These are phyloP conservation scores for Helobdella robusta DNA, from an alignment of 2,888 invertebrate genomes.

Conservation along the genomic window DNA sequence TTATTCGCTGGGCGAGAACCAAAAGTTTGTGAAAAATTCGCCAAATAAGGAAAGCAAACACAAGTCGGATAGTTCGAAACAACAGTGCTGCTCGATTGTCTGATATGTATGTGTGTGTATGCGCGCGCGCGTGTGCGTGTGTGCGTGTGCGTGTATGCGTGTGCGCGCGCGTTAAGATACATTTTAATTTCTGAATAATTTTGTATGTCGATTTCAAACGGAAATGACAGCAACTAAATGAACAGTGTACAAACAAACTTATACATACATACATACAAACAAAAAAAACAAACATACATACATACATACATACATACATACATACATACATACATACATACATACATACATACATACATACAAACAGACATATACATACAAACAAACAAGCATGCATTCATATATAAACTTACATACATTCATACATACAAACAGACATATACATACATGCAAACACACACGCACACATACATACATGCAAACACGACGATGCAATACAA, in stretches of 20 bases:
- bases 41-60: not conserved
- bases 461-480: conserved; percentile 3
- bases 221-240: too few species aligned
- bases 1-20: not conserved
- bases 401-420: not conserved
- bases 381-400: not conserved
- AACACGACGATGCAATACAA: too few species aligned
- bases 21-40: conserved; percentile 21
- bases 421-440: not conserved
- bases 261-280: conserved; percentile 1
- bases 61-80: not conserved
- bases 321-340: conserved; percentile 2
- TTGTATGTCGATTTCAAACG: not conserved
- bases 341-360: conserved; percentile 2
- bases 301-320: conserved; percentile 2
- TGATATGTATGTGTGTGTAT: not conserved
- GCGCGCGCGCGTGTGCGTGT: conserved; percentile 5
- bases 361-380: not conserved
- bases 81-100: conserved; percentile 21
- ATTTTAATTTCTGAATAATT: not conserved
- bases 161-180: not conserved
- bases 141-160: not conserved
- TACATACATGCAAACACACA: not conserved
- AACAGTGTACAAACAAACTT: not conserved
- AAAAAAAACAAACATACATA: not conserved